Base-by-base conservation (phyloP, 2,888 invertebrate genomes). In the Timema cristinae region DNA sequence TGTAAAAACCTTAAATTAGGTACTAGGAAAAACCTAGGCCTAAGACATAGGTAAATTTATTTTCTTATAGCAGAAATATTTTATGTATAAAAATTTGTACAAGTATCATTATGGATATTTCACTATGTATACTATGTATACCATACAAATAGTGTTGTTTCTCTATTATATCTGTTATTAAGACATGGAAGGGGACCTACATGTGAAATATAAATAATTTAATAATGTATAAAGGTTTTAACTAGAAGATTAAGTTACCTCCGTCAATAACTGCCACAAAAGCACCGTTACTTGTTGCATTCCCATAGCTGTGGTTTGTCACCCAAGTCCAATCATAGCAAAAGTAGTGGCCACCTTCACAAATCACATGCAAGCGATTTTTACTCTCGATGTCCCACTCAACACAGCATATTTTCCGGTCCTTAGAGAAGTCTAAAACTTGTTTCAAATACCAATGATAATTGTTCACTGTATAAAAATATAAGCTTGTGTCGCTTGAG, bases 381-480 rank as follows among this genome's bases (percentile, higher is more conserved):
- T 86, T 86, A 13, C 71, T 74, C 81, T 81, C n/a, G 78, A 77
- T 50, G 84, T 82, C 77, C 86, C 85, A 79, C 84, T 84, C 70
- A 84, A 76, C 61, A 59, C 68, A 49, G n/a, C 77, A 71, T 61
- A 77, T 71, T 52, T 73, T 52, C 10, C 51, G 67, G 13, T 83
- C 78, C 71, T 76, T 75, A 2, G 80, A 79, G 77, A 91, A 92
- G 50, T 79, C 79, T 16, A 94, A 81, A 54, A 86, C 86, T 78
- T 94, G 92, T 80, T 97, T 97, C 49, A 92, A 82, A 81, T 95
- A 95, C 96, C 96, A 97, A 78, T 94, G 92, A 80, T 94, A 95
- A 83, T 97, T 97, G 67, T 88, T 88, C 66, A 88, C 87, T 2
- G 91, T 91, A 85, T 92, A 97, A 7, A 97, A 82, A 77, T 91